These are phyloP conservation scores for Pocillopora verrucosa DNA, from an alignment of 64 coral and sea anemone species.

Conservation along the genomic window DNA sequence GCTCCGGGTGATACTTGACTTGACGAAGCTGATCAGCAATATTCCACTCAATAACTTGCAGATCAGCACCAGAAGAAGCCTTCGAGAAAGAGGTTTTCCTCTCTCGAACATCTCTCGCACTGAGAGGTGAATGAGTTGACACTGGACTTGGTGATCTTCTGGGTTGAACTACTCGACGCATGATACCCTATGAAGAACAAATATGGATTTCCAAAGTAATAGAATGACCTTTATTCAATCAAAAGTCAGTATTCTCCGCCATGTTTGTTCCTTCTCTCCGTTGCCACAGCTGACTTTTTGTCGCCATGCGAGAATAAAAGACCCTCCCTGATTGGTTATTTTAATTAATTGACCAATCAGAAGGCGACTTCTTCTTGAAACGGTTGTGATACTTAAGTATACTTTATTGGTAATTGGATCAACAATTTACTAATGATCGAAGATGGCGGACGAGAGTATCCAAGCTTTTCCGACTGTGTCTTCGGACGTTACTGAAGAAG, in stretches of 20 bases:
- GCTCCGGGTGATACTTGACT: conserved; percentile 40
- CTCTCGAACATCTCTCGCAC: conserved; percentile 10
- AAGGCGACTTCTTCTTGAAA: not conserved
- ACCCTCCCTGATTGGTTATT: not conserved
- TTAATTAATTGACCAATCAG: not conserved
- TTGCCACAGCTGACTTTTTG: conserved; percentile 24
- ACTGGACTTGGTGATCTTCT: conserved; percentile 20
- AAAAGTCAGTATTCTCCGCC: conserved; percentile 13
- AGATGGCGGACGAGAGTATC: not conserved
- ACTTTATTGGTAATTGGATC: not conserved
- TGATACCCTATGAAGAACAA: not conserved
- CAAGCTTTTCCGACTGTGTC: not conserved
- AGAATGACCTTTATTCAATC: not conserved
- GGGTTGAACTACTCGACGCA: not conserved
- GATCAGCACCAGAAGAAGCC: not conserved
- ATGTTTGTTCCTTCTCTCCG: not conserved
- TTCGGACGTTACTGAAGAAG: conserved; percentile 52
- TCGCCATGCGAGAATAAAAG: conserved; percentile 37
- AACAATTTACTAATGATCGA: too few species aligned
- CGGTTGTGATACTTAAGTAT: not conserved
- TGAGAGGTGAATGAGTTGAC: conserved; percentile 2
- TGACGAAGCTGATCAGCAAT: conserved; percentile 51
- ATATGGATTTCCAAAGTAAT: not conserved
- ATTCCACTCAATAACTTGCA: conserved; percentile 52
- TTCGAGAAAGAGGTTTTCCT: conserved; percentile 16